phyloP scores from a whole-genome alignment of 2,113 vertebrate species.

The Isurus oxyrinchus region DNA sequence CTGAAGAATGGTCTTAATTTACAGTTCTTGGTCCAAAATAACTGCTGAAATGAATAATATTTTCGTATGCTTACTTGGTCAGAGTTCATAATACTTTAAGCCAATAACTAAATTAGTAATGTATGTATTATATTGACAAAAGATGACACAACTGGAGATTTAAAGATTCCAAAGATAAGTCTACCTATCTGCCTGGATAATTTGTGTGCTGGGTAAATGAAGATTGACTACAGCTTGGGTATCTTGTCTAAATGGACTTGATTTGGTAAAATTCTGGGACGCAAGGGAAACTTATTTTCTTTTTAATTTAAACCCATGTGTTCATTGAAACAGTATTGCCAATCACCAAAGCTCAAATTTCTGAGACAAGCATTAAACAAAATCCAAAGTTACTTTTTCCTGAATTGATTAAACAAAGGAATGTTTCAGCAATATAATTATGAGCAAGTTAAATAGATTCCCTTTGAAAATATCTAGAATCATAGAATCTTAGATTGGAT shows the following conservation, averaged over 20 bases:
- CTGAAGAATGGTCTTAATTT: background rate
- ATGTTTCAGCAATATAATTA: background rate
- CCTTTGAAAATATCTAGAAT: background rate
- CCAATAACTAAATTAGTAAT: background rate
- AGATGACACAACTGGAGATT: background rate
- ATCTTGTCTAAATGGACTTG: background rate
- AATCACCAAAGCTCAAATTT: background rate
- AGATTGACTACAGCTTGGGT: background rate
- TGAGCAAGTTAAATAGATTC: background rate
- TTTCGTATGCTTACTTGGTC: background rate
- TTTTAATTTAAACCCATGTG: background rate
- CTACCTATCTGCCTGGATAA: background rate
- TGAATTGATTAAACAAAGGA: background rate
- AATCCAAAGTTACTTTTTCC: background rate
- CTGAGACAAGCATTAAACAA: background rate
- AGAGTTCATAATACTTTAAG: background rate
- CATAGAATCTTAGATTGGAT: background rate
- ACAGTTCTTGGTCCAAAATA: background rate
- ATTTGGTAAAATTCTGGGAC: background rate
- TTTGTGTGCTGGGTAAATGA: background rate
- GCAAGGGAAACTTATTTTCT: background rate
- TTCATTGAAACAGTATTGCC: background rate
- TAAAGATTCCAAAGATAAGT: background rate
- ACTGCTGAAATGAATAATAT: background rate
- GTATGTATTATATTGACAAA: background rate